Percentiles rank a stretch among this genome's conserved stretches.
Conservation (phyloP, 2,888 invertebrate species). For the Saturnia japonica region DNA sequence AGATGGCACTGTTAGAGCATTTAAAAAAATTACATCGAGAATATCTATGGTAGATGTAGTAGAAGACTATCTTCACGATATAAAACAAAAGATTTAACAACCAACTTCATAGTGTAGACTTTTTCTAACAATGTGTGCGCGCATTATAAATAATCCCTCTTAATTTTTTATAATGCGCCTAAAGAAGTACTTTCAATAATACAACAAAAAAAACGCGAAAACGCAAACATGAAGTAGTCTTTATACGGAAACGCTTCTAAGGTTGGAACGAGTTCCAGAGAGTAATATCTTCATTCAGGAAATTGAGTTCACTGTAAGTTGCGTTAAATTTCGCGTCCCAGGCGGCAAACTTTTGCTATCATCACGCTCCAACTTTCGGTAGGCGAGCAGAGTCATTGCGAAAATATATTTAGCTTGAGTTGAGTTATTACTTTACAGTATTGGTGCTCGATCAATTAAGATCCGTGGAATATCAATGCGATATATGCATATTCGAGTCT, state of each 20-base stretch:
- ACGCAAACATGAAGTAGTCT: not conserved
- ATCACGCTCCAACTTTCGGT: conserved; percentile 6
- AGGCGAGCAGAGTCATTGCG: not conserved
- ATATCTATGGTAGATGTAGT: too few relatives aligned
- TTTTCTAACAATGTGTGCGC: too few relatives aligned
- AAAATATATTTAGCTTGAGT: not conserved
- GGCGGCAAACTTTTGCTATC: conserved; percentile 10
- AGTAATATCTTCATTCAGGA: conserved; percentile 23
- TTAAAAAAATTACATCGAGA: too few relatives aligned
- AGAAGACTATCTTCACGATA: too few relatives aligned
- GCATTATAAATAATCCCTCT: too few relatives aligned
- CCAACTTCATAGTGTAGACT: too few relatives aligned
- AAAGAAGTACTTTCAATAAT: not conserved
- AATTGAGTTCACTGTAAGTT: conserved; percentile 27
- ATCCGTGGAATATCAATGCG: too few relatives aligned
- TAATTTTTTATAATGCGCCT: not conserved
- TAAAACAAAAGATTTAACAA: too few relatives aligned
- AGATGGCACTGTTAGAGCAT: too few relatives aligned
- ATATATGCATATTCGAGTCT: too few relatives aligned
- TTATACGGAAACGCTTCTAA: not conserved
- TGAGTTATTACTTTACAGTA: not conserved
- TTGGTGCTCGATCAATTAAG: not conserved
- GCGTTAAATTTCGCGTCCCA: conserved; percentile 21
- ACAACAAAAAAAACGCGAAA: conserved; percentile 8
- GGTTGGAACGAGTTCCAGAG: conserved; percentile 17